Evolutionary conservation across 2,113 vertebrate species (phyloP), one percentile per base, ranked within the genome.

Genomic region (Cyprinodon tularosa): DNA sequence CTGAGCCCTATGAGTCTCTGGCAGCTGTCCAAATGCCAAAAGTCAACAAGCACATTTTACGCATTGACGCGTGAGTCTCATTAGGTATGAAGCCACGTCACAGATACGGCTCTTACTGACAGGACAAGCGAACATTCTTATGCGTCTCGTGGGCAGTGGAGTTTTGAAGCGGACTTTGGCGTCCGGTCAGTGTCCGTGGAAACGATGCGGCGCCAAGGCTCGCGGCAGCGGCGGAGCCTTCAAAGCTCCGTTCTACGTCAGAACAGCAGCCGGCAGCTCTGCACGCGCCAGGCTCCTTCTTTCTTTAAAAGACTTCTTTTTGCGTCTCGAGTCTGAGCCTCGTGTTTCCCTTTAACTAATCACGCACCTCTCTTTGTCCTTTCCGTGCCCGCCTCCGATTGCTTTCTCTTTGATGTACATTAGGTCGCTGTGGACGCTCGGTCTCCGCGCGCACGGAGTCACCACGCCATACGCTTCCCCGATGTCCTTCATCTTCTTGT

Each of bases 351-450:
- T 11, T 94, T 97, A 99, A 79, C 97, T 97, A 89, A 99, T 97
- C 40, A 96, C 94, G 0, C 98, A 99, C 1, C 97, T 92, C 59
- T 99, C 98, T 78, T 97, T 97, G 88, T 96, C 97, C 72, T 97
- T 97, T 62, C 93, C 66, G 53, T 97, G 97, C 40, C 95, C 81
- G 0, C 95, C 94, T 0, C 96, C 95, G 14, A 95, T 90, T 22
- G 97, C 95, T 76, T 99, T 99, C 88, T 98, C 96, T 0, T 97
- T 95, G 64, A 99, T 98, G 90, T 99, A 99, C 96, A 97, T 94
- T 80, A 99, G 95, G 94, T 99, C 98, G 29, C 98, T 99, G 95
- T 99, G 97, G 78, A 99, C 96, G 72, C 98, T 99, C 39, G 97
- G 98, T 38, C 98, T 88, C 59, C 97, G 95, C 17, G 98, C 98